Percentiles rank a stretch among this genome's conserved stretches.
These are phyloP conservation scores for Eumacrocentrus americanus DNA, from an alignment of 2,888 invertebrate genomes.

Conservation along the genomic window DNA sequence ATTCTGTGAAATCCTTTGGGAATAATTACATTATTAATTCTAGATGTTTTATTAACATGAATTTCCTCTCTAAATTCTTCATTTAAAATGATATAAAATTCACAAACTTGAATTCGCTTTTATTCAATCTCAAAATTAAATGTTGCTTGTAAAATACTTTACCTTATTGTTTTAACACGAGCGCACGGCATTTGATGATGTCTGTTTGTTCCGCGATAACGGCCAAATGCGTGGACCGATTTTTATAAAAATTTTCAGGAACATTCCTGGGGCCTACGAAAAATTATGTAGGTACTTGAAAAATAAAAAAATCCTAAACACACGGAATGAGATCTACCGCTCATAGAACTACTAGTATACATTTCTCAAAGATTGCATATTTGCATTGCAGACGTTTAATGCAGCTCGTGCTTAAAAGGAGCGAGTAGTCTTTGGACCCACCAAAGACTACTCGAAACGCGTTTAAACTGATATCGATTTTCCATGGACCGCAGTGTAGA, in stretches of 20 bases:
- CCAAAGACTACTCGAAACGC: not conserved
- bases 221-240: too few relatives aligned
- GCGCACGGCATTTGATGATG: too few relatives aligned
- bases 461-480: not conserved
- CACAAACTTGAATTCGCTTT: not conserved
- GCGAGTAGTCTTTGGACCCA: not conserved
- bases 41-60: not conserved
- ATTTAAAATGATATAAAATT: not conserved
- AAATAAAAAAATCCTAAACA: too few relatives aligned
- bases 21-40: not conserved
- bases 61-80: not conserved
- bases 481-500: not conserved
- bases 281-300: too few relatives aligned
- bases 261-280: too few relatives aligned
- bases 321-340: too few relatives aligned
- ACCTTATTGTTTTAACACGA: too few relatives aligned
- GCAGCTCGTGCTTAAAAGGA: not conserved
- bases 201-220: too few relatives aligned
- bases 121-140: not conserved
- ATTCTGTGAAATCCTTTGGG: constrained; percentile 14
- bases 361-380: not conserved
- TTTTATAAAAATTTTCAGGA: too few relatives aligned
- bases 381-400: not conserved
- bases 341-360: not conserved
- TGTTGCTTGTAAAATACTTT: too few relatives aligned